Evolutionary conservation across 2,113 vertebrate genomes (phyloP).

Genomic region (Oreochromis spilurus): DNA sequence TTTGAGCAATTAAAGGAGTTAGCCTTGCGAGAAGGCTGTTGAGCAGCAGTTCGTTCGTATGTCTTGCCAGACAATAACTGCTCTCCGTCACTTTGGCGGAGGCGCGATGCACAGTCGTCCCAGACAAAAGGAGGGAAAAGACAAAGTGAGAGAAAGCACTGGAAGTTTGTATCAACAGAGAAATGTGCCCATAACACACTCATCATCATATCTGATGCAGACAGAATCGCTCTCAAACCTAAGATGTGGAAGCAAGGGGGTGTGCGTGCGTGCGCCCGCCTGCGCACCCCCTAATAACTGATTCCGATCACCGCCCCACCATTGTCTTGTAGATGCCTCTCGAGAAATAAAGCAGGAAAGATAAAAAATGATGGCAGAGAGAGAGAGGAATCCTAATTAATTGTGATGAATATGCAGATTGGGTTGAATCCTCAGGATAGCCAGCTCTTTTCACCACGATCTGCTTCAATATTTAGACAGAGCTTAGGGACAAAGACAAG

Average conservation of each 20-base stretch:
- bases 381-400: constrained; percentile 70
- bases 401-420: constrained; percentile 74
- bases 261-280: neutral
- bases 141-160: constrained; percentile 42
- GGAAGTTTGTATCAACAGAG: constrained; percentile 50
- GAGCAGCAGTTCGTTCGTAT: neutral
- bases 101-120: neutral
- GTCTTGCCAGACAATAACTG: constrained; percentile 45
- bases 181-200: constrained; percentile 25
- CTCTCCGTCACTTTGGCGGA: constrained; percentile 18
- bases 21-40: constrained; percentile 38
- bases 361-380: constrained; percentile 55
- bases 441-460: constrained; percentile 54
- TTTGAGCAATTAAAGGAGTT: constrained; percentile 45
- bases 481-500: constrained; percentile 63
- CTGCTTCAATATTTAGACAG: constrained; percentile 70
- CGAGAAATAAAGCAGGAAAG: constrained; percentile 65
- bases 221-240: constrained; percentile 30
- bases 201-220: constrained; percentile 68
- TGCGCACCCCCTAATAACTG: constrained; percentile 45
- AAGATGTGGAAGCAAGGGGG: neutral
- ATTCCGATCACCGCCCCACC: constrained; percentile 60
- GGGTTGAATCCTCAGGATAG: constrained; percentile 69
- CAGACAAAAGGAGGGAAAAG: constrained; percentile 40
- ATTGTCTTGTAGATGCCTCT: constrained; percentile 65